Base-by-base conservation (phyloP, 2,113 vertebrate species). In the Brachypteracias leptosomus region DNA sequence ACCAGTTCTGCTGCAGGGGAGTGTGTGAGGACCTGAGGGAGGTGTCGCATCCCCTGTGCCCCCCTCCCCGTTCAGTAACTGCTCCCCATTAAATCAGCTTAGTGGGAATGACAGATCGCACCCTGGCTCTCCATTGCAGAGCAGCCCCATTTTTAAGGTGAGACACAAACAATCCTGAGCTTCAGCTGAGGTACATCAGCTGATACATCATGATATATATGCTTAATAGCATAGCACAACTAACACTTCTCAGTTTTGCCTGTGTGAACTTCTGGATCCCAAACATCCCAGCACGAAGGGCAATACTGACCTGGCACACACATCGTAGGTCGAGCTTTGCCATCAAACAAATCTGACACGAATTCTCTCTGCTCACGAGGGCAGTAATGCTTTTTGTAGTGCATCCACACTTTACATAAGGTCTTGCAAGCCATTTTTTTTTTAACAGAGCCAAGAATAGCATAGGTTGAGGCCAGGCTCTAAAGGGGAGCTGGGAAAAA, bases 21-120 rank as follows among this genome's bases (percentile, higher is more conserved):
- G 42, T 2, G 0, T 8, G 26, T n/a, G n/a, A 65, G 40, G 26
- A 83, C 21, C 38, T 2, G 1, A 29, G 49, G 51, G 52, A 40
- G n/a, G 19, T 44, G 67, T 51, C 0, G 1, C 29, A 25, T 25
- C 11, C 24, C 13, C 21, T 58, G 62, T 0, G 0, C 4, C 29
- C 16, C 15, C 9, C n/a, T 42, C 31, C 36, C 26, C 20, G 10
- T 35, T 62, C 26, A 68, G 20, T 13, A 49, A 25, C 31, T 3
- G 28, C 51, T 84, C 55, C 28, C 44, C 25, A 6, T 62, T 70
- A 42, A 75, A 78, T 78, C 78, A 49, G 54, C 44, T 65, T 72
- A n/a, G 61, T 68, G 62, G 46, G 33, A 81, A 71, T 9, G 35
- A 52, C 29, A 20, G 44, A 42, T 70, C 31, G 5, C 26, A 40